A percentile compares a stretch with the other conserved stretches of the same genome.
Conservation (phyloP, 2,888 invertebrate species). For the Hemistola chrysoprasaria region DNA sequence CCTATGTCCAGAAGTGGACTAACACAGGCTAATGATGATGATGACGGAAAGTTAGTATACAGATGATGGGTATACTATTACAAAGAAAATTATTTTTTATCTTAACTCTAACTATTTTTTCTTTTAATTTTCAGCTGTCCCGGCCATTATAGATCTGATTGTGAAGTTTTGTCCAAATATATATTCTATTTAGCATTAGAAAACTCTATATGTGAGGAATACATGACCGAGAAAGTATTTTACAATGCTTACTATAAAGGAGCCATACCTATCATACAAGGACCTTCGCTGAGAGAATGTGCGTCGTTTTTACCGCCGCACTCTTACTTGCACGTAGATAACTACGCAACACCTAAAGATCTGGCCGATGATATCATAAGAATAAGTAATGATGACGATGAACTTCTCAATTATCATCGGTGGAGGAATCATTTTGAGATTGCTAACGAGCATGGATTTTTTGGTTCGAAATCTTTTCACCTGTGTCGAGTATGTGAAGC, state of each 20-base stretch:
- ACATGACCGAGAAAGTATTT: slow-evolving; percentile 87
- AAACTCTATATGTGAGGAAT: slow-evolving; percentile 86
- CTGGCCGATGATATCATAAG: slow-evolving; percentile 77
- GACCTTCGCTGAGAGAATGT: slow-evolving; percentile 74
- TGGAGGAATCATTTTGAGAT: slow-evolving; percentile 82
- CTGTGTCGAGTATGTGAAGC: slow-evolving; percentile 84
- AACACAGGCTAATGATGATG: no score
- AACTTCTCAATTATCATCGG: slow-evolving; percentile 68
- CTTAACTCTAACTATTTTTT: slow-evolving; percentile 2
- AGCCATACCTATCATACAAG: slow-evolving; percentile 85
- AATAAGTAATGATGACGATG: slow-evolving; percentile 59
- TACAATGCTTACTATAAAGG: slow-evolving; percentile 84
- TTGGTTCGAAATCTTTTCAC: slow-evolving; percentile 76
- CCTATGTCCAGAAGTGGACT: no score
- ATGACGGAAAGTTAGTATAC: no score
- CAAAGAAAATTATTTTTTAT: no score
- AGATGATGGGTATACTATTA: no score
- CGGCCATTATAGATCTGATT: slow-evolving; percentile 84
- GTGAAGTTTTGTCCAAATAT: slow-evolving; percentile 78
- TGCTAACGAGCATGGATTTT: slow-evolving; percentile 83
- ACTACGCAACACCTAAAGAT: slow-evolving; percentile 70
- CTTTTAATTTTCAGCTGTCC: slow-evolving; percentile 78
- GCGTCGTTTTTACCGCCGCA: slow-evolving; percentile 81
- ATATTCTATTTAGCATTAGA: slow-evolving; percentile 87
- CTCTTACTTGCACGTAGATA: slow-evolving; percentile 83